Percentiles rank a stretch among this genome's conserved stretches.
Conservation (phyloP, 2,113 vertebrate species). For the Ptychochromis oligacanthus region DNA sequence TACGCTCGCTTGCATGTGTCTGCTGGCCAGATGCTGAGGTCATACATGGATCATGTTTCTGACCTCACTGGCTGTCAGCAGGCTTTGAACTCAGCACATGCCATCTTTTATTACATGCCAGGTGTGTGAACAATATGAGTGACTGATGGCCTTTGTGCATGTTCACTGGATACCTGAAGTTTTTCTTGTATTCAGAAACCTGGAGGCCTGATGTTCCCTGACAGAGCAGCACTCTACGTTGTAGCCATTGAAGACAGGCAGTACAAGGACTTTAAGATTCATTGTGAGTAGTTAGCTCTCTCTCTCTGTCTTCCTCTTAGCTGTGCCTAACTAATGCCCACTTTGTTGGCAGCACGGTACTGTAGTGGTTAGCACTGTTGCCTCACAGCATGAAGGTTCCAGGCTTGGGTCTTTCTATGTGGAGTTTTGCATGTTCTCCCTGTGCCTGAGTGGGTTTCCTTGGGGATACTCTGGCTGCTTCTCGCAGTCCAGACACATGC, state of each 20-base stretch:
- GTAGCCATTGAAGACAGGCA: slow-evolving; percentile 97
- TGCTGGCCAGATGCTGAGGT: slow-evolving; percentile 32
- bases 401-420: no score
- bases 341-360: neutral
- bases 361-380: neutral
- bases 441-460: neutral
- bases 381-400: neutral
- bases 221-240: slow-evolving; percentile 94
- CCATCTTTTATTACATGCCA: slow-evolving; percentile 45
- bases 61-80: slow-evolving; percentile 15
- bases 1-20: slow-evolving; percentile 1
- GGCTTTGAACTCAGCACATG: slow-evolving; percentile 27
- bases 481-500: neutral
- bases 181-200: slow-evolving; percentile 89
- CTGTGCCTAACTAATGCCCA: neutral
- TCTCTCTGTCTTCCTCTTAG: neutral
- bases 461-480: no score
- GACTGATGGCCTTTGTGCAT: slow-evolving; percentile 27
- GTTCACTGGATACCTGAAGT: slow-evolving; percentile 75
- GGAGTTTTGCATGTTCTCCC: neutral
- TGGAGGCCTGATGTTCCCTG: slow-evolving; percentile 98
- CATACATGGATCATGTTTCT: slow-evolving; percentile 7
- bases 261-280: slow-evolving; percentile 99
- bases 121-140: slow-evolving; percentile 48
- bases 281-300: slow-evolving; percentile 84